Base-by-base conservation (phyloP, 1,140 invertebrate species). In the Planococcus citri region DNA sequence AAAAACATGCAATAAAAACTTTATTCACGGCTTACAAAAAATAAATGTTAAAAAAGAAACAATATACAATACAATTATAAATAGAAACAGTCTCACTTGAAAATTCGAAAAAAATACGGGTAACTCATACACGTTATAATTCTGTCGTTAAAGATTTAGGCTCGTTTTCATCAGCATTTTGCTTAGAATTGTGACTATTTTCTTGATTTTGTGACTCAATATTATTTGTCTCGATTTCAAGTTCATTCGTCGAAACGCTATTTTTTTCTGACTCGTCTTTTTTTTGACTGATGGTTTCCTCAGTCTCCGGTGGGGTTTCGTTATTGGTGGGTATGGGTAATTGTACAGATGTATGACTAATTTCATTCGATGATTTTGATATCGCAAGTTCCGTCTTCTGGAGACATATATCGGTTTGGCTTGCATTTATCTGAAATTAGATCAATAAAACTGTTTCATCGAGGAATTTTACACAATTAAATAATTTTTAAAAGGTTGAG, bases 101-200 rank as follows among this genome's bases (percentile, higher is more conserved):
- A 51, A 51, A 51, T 51, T 51, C 41, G 17, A 51, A 51, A 33
- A 33, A 12, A 33, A 33, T 33, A 51, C 41, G 41, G 41, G 41
- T 51, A 51, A 51, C 41, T 51, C 41, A 51, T 51, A 51, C 41
- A n/a, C 41, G 41, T 51, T 51, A 51, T 51, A 51, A n/a, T n/a
- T 51, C 41, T n/a, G 41, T 51, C 10, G 41, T 51, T n/a, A 51
- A 51, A 9, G 41, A 14, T 51, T 51, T 51, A 9, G 41, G 41
- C 17, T 51, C 12, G 17, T 3, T 20, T 51, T 51, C 41, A 14
- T 51, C 17, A 6, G 29, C 12, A 51, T 20, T 51, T 20, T n/a
- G n/a, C n/a, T 51, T 14, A n/a, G 17, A 9, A 17, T 17, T 3
- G n/a, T 51, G 41, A 51, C 41, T 51, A 51, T 9, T 20, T 51